Evolutionary conservation across 2,888 invertebrate species (phyloP).

Genomic region (Scelioninae gen. 2): DNA sequence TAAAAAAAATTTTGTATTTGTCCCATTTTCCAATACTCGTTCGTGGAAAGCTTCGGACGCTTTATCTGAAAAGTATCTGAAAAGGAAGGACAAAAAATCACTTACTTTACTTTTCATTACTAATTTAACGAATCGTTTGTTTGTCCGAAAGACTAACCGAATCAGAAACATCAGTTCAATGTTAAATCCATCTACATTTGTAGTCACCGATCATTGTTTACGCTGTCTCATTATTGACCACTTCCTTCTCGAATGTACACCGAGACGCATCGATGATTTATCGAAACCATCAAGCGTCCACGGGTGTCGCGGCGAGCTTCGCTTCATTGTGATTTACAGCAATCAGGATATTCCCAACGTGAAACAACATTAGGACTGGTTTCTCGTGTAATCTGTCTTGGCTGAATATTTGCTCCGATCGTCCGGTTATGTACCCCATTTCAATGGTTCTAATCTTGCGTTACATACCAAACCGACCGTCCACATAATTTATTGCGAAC

Average conservation of each 20-base stretch:
- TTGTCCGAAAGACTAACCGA: too few species aligned
- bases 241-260: conserved; percentile 52
- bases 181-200: conserved; percentile 28
- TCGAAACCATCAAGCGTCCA: conserved; percentile 44
- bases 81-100: too few species aligned
- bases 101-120: too few species aligned
- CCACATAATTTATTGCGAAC: conserved; percentile 40
- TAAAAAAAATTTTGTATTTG: conserved; percentile 15
- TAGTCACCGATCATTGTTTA: conserved; percentile 53
- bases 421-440: conserved; percentile 66
- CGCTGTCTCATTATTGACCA: conserved; percentile 56
- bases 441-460: conserved; percentile 60
- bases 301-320: conserved; percentile 48
- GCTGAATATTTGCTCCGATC: conserved; percentile 61
- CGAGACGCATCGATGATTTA: conserved; percentile 52
- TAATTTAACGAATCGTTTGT: too few species aligned
- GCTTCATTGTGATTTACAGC: conserved; percentile 61
- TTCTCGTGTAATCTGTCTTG: conserved; percentile 60
- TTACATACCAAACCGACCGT: conserved; percentile 17
- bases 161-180: neutral
- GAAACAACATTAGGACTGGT: conserved; percentile 57
- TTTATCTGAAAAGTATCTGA: too few species aligned
- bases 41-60: too few species aligned
- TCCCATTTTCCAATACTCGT: too few species aligned
- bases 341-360: conserved; percentile 56